Evolutionary conservation across 2,113 vertebrate species (phyloP), one percentile per base, ranked within the genome.

Genomic region (Engraulis encrasicolus): DNA sequence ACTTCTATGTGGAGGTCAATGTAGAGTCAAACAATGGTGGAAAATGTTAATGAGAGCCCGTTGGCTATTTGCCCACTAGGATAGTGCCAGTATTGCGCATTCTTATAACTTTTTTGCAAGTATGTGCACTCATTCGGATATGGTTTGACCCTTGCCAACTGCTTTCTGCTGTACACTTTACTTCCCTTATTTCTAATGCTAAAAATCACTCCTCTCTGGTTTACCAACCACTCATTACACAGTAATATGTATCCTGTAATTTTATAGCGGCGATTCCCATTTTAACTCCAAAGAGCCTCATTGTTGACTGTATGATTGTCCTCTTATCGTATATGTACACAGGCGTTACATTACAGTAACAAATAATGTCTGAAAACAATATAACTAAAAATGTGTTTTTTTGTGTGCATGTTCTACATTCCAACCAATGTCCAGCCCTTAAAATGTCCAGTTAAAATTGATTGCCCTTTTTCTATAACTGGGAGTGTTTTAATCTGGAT

Each of bases 361-460:
- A 31, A 34, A 15, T 11, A 12, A 12, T 71, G 27, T 34, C 31
- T 74, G 27, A 74, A 74, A 31, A 11, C 34, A 31, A 34, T 17
- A 36, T 14, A 74, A 14, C 27, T 34, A 14, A 15, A 1, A 11
- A 15, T 6, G 14, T 15, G n/a, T 36, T 15, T 34, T 34, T 34
- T 31, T 3, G 40, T 45, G 4, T 45, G 40, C n/a, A n/a, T 45
- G 40, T 9, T 74, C 14, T 71, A 27, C 1, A 27, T 9, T 31
- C 4, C 17, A 4, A 34, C 66, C 6, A 15, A 34, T 34, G 27
- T 12, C 27, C 66, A 34, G 31, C 66, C 31, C 17, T 31, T 15
- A 34, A 34, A 74, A 74, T 74, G 66, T 34, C 66, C 66, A 34
- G 66, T 74, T 74, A 31, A 74, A 74, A 74, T 66, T 11, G 31